A percentile compares a stretch with the other conserved stretches of the same genome.
phyloP scores from a whole-genome alignment of 2,797 vertebrate species.

The Onychomys arenicola region DNA sequence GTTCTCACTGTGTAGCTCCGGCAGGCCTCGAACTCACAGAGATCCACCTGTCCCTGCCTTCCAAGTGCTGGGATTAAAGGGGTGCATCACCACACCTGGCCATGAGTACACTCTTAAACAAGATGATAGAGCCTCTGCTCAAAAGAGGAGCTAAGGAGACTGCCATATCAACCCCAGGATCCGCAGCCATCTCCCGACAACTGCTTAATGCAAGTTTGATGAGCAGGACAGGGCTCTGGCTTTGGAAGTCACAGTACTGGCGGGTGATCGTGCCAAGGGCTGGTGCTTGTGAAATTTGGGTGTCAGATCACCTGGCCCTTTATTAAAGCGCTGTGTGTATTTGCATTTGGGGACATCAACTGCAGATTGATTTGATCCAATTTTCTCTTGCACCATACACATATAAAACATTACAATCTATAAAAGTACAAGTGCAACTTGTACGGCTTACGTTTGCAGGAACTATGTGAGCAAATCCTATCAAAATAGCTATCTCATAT shows the following conservation, averaged over 20 bases:
- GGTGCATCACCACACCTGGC: neutral
- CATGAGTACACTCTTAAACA: slow-evolving; percentile 22
- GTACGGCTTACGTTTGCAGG: slow-evolving; percentile 90
- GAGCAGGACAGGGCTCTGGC: slow-evolving; percentile 86
- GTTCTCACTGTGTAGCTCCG: neutral
- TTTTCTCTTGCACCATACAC: slow-evolving; percentile 90
- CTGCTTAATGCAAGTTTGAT: slow-evolving; percentile 84
- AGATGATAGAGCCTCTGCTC: slow-evolving; percentile 60
- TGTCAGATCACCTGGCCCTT: slow-evolving; percentile 85
- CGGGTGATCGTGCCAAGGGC: slow-evolving; percentile 85
- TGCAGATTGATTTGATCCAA: slow-evolving; percentile 88
- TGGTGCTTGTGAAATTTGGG: slow-evolving; percentile 84
- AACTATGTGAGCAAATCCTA: slow-evolving; percentile 91
- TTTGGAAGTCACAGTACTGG: slow-evolving; percentile 88
- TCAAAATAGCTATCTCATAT: slow-evolving; percentile 91
- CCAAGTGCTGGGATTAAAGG: neutral
- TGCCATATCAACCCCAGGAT: slow-evolving; percentile 71
- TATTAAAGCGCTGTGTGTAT: slow-evolving; percentile 84
- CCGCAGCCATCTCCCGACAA: slow-evolving; percentile 85
- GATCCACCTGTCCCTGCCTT: neutral
- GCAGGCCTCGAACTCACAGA: neutral
- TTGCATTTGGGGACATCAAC: slow-evolving; percentile 86
- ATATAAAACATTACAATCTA: slow-evolving; percentile 90
- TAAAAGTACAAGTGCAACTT: slow-evolving; percentile 91
- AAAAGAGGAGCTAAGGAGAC: slow-evolving; percentile 65